These are phyloP conservation scores for Carollia perspicillata DNA, from an alignment of 2,113 vertebrate genomes.

Conservation along the genomic window DNA sequence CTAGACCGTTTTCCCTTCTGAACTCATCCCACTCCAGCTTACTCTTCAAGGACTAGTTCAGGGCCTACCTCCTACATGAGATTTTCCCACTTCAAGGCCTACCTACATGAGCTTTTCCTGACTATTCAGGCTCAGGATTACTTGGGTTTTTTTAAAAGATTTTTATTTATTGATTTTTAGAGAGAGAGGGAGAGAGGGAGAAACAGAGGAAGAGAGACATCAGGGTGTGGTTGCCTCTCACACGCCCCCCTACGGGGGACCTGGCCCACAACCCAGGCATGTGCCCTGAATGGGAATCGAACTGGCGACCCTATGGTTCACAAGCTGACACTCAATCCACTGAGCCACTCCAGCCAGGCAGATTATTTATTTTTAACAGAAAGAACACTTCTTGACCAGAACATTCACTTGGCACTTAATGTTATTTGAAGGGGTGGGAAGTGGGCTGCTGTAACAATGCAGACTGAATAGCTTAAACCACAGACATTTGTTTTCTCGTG, in stretches of 20 bases:
- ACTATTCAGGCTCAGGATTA: not conserved
- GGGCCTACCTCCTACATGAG: not conserved
- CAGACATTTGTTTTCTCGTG: not conserved
- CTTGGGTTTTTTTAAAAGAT: too few species aligned
- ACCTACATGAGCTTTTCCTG: not conserved
- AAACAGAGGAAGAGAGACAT: too few species aligned
- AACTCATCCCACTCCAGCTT: not conserved
- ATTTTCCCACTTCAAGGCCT: not conserved
- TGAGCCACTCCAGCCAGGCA: too few species aligned
- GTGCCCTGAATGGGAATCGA: too few species aligned
- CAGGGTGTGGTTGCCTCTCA: too few species aligned
- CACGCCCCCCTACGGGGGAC: too few species aligned
- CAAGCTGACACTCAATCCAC: too few species aligned
- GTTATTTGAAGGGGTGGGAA: not conserved
- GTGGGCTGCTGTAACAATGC: not conserved
- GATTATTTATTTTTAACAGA: not conserved
- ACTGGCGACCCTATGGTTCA: too few species aligned
- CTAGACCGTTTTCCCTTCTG: not conserved
- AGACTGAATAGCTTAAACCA: not conserved
- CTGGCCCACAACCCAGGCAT: too few species aligned
- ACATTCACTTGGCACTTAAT: not conserved
- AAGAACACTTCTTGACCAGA: not conserved
- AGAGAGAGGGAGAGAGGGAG: too few species aligned
- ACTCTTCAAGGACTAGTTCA: not conserved
- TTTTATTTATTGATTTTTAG: too few species aligned